phyloP scores from a whole-genome alignment of 1,140 invertebrate species.

The Zaprionus tsacasi region DNA sequence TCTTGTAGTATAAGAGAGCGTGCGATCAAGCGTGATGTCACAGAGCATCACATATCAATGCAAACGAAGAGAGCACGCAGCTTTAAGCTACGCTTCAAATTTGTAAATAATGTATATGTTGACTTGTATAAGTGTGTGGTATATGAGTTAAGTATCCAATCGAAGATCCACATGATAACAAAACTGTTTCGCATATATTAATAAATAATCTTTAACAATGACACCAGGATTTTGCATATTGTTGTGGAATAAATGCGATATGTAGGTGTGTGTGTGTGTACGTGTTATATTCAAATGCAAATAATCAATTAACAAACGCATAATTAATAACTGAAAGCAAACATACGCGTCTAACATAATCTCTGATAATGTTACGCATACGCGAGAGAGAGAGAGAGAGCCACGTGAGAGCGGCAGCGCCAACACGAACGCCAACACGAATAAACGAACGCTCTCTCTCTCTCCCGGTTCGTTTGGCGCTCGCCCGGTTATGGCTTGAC shows the following conservation, averaged over 20 bases:
- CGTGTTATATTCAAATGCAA: slow-evolving; percentile 5
- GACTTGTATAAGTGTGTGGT: neutral
- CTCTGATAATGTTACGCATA: slow-evolving; percentile 16
- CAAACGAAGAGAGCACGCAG: neutral
- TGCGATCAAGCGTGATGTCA: slow-evolving; percentile 16
- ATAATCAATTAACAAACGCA: slow-evolving; percentile 24
- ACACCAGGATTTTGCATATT: slow-evolving; percentile 1
- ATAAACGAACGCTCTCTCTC: slow-evolving; percentile 4
- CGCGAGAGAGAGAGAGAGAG: slow-evolving; percentile 10
- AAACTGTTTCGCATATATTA: neutral
- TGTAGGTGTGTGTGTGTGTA: neutral
- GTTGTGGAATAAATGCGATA: neutral
- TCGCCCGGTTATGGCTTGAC: slow-evolving; percentile 22
- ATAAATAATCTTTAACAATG: slow-evolving; percentile 2
- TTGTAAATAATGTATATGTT: slow-evolving; percentile 1
- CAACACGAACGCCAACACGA: slow-evolving; percentile 4
- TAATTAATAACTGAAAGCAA: slow-evolving; percentile 5
- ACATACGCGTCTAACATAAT: neutral
- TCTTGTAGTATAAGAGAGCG: slow-evolving; percentile 23
- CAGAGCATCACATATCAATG: slow-evolving; percentile 6
- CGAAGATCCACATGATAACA: slow-evolving; percentile 1
- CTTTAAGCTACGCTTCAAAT: neutral
- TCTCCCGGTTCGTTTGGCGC: slow-evolving; percentile 13
- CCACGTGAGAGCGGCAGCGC: neutral
- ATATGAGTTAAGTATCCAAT: neutral